Percentiles rank a stretch among this genome's conserved stretches.
These are phyloP conservation scores for Sesamia inferens DNA, from an alignment of 2,888 invertebrate species.

Conservation along the genomic window DNA sequence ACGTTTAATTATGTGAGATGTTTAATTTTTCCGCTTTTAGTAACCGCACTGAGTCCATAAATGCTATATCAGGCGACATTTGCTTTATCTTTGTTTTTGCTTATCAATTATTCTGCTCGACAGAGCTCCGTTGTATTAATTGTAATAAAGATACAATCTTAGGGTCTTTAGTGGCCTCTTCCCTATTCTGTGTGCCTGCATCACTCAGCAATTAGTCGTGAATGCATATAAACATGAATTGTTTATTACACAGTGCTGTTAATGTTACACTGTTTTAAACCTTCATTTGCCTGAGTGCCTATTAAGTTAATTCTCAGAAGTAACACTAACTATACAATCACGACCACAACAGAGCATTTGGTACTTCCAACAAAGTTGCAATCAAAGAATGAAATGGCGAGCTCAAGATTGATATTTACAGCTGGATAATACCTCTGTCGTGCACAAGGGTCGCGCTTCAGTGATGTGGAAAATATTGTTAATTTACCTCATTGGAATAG, in stretches of 20 bases:
- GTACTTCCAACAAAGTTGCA: slow-evolving; percentile 30
- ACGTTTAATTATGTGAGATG: slow-evolving; percentile 61
- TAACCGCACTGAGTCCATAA: slow-evolving; percentile 25
- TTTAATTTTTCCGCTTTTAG: slow-evolving; percentile 48
- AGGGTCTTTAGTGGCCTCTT: slow-evolving; percentile 51
- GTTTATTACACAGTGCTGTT: slow-evolving; percentile 48
- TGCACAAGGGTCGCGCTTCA: slow-evolving; percentile 60
- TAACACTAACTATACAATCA: slow-evolving; percentile 37
- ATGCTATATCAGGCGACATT: slow-evolving; percentile 23
- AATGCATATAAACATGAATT: slow-evolving; percentile 53
- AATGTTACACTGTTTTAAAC: slow-evolving; percentile 48
- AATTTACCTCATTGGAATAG: slow-evolving; percentile 54
- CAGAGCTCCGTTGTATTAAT: slow-evolving; percentile 41
- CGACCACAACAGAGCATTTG: slow-evolving; percentile 35
- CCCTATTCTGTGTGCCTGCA: slow-evolving; percentile 53
- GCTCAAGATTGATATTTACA: slow-evolving; percentile 40
- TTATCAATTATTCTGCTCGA: slow-evolving; percentile 35
- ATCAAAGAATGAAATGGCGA: slow-evolving; percentile 36
- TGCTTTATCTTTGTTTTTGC: slow-evolving; percentile 34
- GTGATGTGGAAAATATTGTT: slow-evolving; percentile 63
- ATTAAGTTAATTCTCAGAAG: slow-evolving; percentile 42
- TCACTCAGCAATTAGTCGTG: slow-evolving; percentile 40
- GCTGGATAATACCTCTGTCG: slow-evolving; percentile 30
- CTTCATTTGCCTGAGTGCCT: slow-evolving; percentile 38
- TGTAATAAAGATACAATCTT: slow-evolving; percentile 56